phyloP scores from a whole-genome alignment of 2,113 vertebrate species.

The Aspidoscelis tigris region DNA sequence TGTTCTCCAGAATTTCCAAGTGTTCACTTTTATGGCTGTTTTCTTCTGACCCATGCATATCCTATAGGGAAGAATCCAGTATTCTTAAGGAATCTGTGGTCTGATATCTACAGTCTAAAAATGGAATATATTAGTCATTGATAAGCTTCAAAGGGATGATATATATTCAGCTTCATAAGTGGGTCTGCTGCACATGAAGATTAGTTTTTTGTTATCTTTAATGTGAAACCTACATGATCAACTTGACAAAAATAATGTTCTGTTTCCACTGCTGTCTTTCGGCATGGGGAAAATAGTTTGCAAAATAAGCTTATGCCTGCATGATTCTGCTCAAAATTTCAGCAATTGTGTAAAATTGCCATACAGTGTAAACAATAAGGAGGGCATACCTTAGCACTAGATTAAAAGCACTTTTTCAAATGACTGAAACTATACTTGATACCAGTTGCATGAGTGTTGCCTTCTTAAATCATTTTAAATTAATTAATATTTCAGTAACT shows the following conservation, averaged over 20 bases:
- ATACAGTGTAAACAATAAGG: constrained; percentile 42
- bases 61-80: constrained; percentile 37
- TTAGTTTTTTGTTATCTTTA: constrained; percentile 23
- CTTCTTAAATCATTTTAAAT: constrained; percentile 52
- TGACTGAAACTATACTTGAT: constrained; percentile 40
- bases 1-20: constrained; percentile 34
- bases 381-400: constrained; percentile 50
- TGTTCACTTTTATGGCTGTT: constrained; percentile 55
- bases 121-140: constrained; percentile 1
- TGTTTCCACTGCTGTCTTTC: constrained; percentile 38
- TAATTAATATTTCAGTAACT: constrained; percentile 43
- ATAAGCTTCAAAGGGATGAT: constrained; percentile 34
- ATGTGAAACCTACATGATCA: constrained; percentile 54
- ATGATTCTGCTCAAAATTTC: constrained; percentile 41
- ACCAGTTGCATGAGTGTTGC: constrained; percentile 31
- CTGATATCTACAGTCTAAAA: constrained; percentile 36
- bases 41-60: constrained; percentile 34
- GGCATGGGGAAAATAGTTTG: constrained; percentile 24
- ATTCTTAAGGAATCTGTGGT: constrained; percentile 32
- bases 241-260: constrained; percentile 44
- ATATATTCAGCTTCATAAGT: constrained; percentile 31
- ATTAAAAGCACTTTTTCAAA: constrained; percentile 37
- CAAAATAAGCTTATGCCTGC: rapidly evolving
- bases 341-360: constrained; percentile 33
- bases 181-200: constrained; percentile 40